These are phyloP conservation scores for Lepetodrilus schrolli DNA, from an alignment of 2,888 invertebrate species.

Conservation along the genomic window DNA sequence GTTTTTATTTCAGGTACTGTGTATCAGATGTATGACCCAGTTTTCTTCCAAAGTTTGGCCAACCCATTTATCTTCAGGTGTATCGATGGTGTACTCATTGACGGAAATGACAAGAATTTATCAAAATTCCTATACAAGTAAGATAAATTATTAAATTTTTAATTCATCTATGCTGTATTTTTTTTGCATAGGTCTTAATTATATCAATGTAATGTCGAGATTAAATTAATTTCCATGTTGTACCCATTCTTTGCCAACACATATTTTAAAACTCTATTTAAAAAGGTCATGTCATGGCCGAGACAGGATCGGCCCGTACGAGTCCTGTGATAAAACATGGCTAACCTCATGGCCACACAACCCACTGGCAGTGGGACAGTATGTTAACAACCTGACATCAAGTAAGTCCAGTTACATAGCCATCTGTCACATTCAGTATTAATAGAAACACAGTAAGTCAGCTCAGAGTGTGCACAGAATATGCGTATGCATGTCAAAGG, in stretches of 20 bases:
- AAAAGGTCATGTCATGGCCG: conserved; percentile 75
- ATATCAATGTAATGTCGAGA: no score
- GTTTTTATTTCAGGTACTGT: conserved; percentile 74
- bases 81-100: conserved; percentile 76
- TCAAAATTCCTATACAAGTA: conserved; percentile 76
- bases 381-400: conserved; percentile 77
- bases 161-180: no score
- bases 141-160: conserved; percentile 31
- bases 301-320: conserved; percentile 72
- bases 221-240: no score
- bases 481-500: no score
- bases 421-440: no score
- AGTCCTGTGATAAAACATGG: conserved; percentile 75
- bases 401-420: conserved; percentile 50
- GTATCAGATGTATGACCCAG: conserved; percentile 76
- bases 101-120: conserved; percentile 76
- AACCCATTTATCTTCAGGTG: conserved; percentile 78
- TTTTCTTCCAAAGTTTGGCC: conserved; percentile 76
- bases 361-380: conserved; percentile 77
- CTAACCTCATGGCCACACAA: conserved; percentile 70
- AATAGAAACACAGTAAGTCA: no score
- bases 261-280: not conserved
- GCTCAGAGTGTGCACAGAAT: no score
- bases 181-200: no score
- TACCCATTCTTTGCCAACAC: no score